These are phyloP conservation scores for Periplaneta americana DNA, from an alignment of 1,140 invertebrate genomes.

Conservation along the genomic window DNA sequence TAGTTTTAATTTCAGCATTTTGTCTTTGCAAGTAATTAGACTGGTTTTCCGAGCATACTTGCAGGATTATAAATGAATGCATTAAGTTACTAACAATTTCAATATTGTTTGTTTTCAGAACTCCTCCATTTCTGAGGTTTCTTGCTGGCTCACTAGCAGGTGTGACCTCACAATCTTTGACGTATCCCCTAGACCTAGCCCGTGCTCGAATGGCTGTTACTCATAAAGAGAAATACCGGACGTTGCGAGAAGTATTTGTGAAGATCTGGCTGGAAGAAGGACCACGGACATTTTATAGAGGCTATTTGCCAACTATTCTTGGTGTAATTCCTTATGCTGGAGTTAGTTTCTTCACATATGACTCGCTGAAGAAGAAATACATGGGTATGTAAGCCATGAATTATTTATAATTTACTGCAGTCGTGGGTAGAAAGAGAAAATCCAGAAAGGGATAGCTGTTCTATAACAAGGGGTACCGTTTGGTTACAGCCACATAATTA, in stretches of 20 bases:
- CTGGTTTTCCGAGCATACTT: too few species aligned
- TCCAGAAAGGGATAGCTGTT: too few species aligned
- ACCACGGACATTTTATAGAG: conserved; percentile 70
- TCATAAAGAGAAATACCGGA: conserved; percentile 61
- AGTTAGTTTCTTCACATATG: conserved; percentile 95
- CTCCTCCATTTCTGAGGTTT: conserved; percentile 46
- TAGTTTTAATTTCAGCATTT: too few species aligned
- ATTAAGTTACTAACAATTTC: too few species aligned
- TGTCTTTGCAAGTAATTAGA: too few species aligned
- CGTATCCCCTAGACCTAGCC: conserved; percentile 95
- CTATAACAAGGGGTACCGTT: too few species aligned
- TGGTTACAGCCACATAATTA: too few species aligned
- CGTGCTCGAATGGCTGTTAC: conserved; percentile 97
- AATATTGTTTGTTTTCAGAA: conserved; percentile 14
- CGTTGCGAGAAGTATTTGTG: conserved; percentile 64
- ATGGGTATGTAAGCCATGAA: conserved; percentile 60
- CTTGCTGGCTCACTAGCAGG: conserved; percentile 90
- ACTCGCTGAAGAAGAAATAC: conserved; percentile 82
- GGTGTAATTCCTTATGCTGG: conserved; percentile 97
- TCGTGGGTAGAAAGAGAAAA: too few species aligned
- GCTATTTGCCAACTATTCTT: conserved; percentile 84
- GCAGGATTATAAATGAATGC: too few species aligned
- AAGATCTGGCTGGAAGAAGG: conserved; percentile 81
- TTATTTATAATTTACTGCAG: too few species aligned
- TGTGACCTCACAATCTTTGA: conserved; percentile 85